Conservation (phyloP, 2,888 invertebrate species). For the Coleophora deauratella region DNA sequence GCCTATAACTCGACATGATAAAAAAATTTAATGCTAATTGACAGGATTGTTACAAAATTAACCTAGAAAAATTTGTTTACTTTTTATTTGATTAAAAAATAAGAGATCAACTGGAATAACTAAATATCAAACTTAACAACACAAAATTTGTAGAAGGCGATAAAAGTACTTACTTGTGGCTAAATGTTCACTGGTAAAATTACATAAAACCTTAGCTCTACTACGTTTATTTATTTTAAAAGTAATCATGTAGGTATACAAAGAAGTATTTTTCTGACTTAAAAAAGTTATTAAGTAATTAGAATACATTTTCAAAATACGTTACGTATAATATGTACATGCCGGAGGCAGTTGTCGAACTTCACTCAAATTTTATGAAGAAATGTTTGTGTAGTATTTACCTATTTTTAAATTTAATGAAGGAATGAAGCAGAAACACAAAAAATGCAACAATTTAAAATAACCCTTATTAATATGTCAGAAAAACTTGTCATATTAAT, state of each 20-base stretch:
- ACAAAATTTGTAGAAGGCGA: constrained; percentile 30
- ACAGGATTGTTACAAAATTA: constrained; percentile 27
- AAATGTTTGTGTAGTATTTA: background rate
- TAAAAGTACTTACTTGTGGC: constrained; percentile 1
- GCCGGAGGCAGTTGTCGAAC: constrained; percentile 62
- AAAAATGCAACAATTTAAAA: constrained; percentile 27
- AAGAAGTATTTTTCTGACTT: constrained; percentile 2
- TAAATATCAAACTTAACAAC: constrained; percentile 60
- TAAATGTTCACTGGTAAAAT: background rate
- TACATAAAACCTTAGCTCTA: background rate
- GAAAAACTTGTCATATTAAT: constrained; percentile 26
- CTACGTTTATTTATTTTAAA: background rate
- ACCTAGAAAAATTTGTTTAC: constrained; percentile 55
- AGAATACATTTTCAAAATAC: too few species aligned
- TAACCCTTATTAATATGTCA: constrained; percentile 8
- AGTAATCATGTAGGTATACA: too few species aligned
- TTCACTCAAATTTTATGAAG: constrained; percentile 55
- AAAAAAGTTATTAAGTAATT: too few species aligned
- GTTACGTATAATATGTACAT: too few species aligned
- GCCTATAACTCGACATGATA: constrained; percentile 26
- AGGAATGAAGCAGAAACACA: constrained; percentile 24
- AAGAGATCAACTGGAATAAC: constrained; percentile 68
- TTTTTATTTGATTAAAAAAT: constrained; percentile 55
- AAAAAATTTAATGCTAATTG: constrained; percentile 33
- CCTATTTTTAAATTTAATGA: constrained; percentile 29